phyloP scores from a whole-genome alignment of 2,888 invertebrate genomes.

The Megaustenia siamemsis region DNA sequence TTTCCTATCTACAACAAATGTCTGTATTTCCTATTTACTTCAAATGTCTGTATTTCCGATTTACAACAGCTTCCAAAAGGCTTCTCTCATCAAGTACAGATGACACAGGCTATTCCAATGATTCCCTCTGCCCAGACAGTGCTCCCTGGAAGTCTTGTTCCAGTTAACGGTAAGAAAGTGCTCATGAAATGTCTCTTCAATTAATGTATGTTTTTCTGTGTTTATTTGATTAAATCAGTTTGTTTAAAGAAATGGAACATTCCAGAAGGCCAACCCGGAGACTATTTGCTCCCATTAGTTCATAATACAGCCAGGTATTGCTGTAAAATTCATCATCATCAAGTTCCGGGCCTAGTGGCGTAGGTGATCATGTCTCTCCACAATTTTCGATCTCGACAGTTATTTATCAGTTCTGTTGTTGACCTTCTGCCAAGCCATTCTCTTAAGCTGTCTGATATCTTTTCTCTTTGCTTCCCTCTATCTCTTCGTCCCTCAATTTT shows the following conservation, averaged over 20 bases:
- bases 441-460: too few relatives aligned
- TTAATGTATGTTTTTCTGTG: neutral
- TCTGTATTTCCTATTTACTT: too few relatives aligned
- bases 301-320: neutral
- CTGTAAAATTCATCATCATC: neutral
- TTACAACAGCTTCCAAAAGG: constrained; percentile 52
- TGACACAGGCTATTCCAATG: constrained; percentile 72
- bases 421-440: too few relatives aligned
- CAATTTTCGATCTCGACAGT: too few relatives aligned
- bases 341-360: too few relatives aligned
- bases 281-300: neutral
- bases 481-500: too few relatives aligned
- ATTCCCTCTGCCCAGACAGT: constrained; percentile 70
- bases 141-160: constrained; percentile 67
- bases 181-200: neutral
- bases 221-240: too few relatives aligned
- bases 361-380: too few relatives aligned
- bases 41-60: neutral
- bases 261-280: neutral
- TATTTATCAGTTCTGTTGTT: too few relatives aligned
- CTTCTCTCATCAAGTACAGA: constrained; percentile 58
- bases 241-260: neutral
- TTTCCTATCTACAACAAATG: too few relatives aligned
- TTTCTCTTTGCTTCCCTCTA: too few relatives aligned
- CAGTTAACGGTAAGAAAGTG: constrained; percentile 56